Conservation (phyloP, 2,888 invertebrate genomes). For the Sesamia inferens region DNA sequence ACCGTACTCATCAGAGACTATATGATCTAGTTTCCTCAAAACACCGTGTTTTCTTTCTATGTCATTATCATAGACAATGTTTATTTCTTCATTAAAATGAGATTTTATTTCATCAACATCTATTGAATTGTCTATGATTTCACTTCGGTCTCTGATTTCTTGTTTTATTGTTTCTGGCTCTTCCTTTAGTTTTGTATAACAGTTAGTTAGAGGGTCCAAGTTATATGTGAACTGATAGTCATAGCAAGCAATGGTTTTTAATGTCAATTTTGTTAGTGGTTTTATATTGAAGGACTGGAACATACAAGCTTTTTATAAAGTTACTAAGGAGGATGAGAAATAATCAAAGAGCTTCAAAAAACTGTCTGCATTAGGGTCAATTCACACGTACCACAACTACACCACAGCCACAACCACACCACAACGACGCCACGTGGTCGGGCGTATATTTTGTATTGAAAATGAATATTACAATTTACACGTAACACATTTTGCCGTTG, state of each 20-base stretch:
- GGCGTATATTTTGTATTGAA: too few species aligned
- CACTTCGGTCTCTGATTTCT: constrained; percentile 35
- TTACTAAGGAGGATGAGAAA: not conserved
- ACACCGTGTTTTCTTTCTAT: constrained; percentile 3
- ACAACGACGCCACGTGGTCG: too few species aligned
- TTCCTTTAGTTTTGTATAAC: constrained; percentile 10
- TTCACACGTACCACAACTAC: too few species aligned
- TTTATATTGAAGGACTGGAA: constrained; percentile 44
- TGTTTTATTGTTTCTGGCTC: constrained; percentile 41
- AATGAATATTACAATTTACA: too few species aligned
- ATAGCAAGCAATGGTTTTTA: constrained; percentile 18
- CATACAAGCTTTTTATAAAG: constrained; percentile 25
- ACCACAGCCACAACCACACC: too few species aligned
- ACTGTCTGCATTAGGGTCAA: too few species aligned
- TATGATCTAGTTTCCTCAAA: not conserved
- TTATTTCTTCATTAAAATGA: not conserved
- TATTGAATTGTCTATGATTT: constrained; percentile 33
- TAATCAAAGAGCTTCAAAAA: too few species aligned
- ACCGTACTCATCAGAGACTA: not conserved
- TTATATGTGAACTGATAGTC: constrained; percentile 33
- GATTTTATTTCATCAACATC: constrained; percentile 18
- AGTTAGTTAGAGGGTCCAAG: constrained; percentile 35
- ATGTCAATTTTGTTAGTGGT: constrained; percentile 39
- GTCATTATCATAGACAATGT: not conserved
- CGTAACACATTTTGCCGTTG: too few species aligned